Evolutionary conservation across 2,113 vertebrate species (phyloP), one percentile per base, ranked within the genome.

Genomic region (Dendrocopos noguchii): DNA sequence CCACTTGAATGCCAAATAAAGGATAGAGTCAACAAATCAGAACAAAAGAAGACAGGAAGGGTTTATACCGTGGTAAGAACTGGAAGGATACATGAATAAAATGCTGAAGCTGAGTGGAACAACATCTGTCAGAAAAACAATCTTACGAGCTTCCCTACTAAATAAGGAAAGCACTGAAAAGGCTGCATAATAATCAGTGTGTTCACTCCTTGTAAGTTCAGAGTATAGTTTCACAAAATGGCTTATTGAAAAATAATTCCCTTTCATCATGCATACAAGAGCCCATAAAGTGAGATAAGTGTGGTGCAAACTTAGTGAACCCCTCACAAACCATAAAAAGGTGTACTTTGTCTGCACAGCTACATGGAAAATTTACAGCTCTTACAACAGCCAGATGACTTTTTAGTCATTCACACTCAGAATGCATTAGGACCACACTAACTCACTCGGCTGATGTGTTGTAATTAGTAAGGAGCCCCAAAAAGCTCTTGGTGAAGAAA

Each of bases 151-250:
- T 57, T 64, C 63, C 47, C 75, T 65, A 80, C 90, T 88, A 72
- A 95, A 84, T 47, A 94, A 93, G 93, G 73, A 60, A 78, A 84
- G n/a, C 25, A 64, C 33, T 53, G 47, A 91, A 78, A 90, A 34
- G 13, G 17, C 17, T 5, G 11, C 19, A 2, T 34, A 71, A 46
- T 16, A 50, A 87, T n/a, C 22, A 68, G 67, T 11, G 6, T 10
- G 66, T 33, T 31, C 46, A 15, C 46, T 76, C 61, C 33, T 25
- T 80, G 7, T 52, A 84, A 85, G 12, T 59, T 77, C 42, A 44
- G 36, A 53, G 15, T 70, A 70, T 2, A 60, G 34, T 72, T 78
- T 86, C 47, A 88, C 34, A 6, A 61, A 94, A 33, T 27, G 72
- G 22, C 57, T 83, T 85, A 83, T 86, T 86, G 64, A 89, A 87